phyloP scores from a whole-genome alignment of 2,797 vertebrate genomes.

The Melanotaenia parkinsoni region DNA sequence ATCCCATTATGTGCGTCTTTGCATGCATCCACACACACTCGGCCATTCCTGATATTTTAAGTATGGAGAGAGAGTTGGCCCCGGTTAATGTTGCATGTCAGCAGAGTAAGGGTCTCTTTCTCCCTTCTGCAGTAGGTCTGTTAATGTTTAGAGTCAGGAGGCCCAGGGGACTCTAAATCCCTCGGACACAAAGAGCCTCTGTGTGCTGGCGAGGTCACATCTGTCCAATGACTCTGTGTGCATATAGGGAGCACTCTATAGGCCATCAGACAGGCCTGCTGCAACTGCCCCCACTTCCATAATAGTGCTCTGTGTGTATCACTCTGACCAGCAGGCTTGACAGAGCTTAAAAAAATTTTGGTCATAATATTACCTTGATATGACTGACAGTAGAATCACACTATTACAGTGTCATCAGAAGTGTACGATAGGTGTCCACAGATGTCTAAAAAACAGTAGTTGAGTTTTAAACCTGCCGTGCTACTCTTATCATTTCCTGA shows the following conservation, averaged over 20 bases:
- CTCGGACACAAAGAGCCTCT: constrained; percentile 86
- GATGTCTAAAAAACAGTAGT: constrained; percentile 62
- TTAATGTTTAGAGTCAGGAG: constrained; percentile 86
- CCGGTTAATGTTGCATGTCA: constrained; percentile 79
- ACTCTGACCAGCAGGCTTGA: constrained; percentile 56
- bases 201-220: constrained; percentile 84
- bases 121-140: constrained; percentile 79
- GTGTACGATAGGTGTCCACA: constrained; percentile 38
- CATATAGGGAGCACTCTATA: constrained; percentile 78
- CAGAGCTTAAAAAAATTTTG: constrained; percentile 39
- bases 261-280: constrained; percentile 72
- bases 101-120: constrained; percentile 71
- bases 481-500: constrained; percentile 67
- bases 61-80: constrained; percentile 59
- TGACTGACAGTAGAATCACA: constrained; percentile 49
- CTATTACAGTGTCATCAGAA: constrained; percentile 53
- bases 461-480: constrained; percentile 42
- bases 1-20: constrained; percentile 28
- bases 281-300: constrained; percentile 75
- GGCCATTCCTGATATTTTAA: constrained; percentile 60
- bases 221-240: constrained; percentile 83
- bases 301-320: constrained; percentile 72
- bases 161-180: constrained; percentile 83
- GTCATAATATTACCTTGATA: constrained; percentile 48
- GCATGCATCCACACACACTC: constrained; percentile 46